Evolutionary conservation across 2,113 vertebrate species (phyloP).

Genomic region (Xenus cinereus): DNA sequence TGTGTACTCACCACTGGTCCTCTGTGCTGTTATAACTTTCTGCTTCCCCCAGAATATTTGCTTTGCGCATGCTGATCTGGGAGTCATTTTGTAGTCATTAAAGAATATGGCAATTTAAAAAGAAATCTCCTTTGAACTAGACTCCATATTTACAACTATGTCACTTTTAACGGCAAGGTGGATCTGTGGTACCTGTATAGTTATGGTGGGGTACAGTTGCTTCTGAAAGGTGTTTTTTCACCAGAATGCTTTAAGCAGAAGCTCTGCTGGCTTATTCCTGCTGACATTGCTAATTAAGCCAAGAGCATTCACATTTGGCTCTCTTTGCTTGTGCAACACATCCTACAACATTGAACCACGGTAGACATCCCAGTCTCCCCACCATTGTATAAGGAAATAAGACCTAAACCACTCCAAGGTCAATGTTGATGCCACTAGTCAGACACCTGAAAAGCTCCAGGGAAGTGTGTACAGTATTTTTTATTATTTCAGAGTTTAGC

Average conservation of each 20-base stretch:
- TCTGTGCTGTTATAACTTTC: background rate
- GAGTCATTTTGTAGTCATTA: background rate
- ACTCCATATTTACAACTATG: background rate
- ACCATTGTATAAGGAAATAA: background rate
- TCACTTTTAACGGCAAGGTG: background rate
- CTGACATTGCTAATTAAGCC: background rate
- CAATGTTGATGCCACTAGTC: background rate
- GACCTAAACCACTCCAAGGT: background rate
- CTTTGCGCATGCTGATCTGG: background rate
- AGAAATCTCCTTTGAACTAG: background rate
- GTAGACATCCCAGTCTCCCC: background rate
- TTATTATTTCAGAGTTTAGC: background rate
- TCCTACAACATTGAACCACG: fast-evolving
- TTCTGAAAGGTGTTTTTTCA: background rate
- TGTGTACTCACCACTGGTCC: background rate
- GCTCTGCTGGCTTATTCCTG: background rate
- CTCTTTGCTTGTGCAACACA: background rate
- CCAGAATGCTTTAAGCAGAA: background rate
- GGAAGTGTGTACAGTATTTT: background rate
- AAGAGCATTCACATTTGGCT: background rate
- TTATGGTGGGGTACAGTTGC: background rate
- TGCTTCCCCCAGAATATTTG: background rate
- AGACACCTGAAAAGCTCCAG: background rate
- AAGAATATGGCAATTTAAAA: background rate
- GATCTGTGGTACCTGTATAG: background rate